phyloP scores from a whole-genome alignment of 1,140 invertebrate genomes.

The Drosophila pseudoananassae region DNA sequence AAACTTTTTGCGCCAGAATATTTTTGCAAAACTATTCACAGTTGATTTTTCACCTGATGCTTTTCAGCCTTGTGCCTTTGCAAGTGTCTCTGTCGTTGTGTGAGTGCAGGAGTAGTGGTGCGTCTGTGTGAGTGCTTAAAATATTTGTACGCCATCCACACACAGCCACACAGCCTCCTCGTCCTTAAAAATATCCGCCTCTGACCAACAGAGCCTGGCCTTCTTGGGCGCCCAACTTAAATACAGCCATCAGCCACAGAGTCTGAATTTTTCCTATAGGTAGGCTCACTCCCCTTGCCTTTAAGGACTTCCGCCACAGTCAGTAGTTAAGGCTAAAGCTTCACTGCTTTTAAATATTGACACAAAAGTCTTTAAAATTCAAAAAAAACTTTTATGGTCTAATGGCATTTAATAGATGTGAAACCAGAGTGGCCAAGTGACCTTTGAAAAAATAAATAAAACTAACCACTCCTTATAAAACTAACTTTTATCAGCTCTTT shows the following conservation, averaged over 20 bases:
- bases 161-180: constrained; percentile 7
- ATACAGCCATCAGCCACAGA: constrained; percentile 29
- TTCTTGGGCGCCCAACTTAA: constrained; percentile 52
- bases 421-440: background rate
- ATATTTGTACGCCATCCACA: constrained; percentile 64
- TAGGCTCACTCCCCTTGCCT: background rate
- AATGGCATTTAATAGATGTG: background rate
- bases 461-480: too few relatives aligned
- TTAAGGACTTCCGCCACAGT: background rate
- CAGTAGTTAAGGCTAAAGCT: constrained; percentile 3
- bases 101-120: constrained; percentile 12
- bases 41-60: constrained; percentile 83
- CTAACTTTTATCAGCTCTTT: too few relatives aligned
- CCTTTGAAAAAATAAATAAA: background rate
- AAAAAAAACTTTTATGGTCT: background rate
- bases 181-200: constrained; percentile 40
- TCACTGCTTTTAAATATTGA: background rate
- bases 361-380: background rate
- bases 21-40: constrained; percentile 80
- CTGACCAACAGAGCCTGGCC: constrained; percentile 35
- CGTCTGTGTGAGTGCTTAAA: constrained; percentile 63
- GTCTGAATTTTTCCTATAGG: constrained; percentile 5
- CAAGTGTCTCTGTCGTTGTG: background rate
- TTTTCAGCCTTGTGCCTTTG: constrained; percentile 49
- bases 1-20: constrained; percentile 80